Evolutionary conservation across 1,140 invertebrate genomes (phyloP).

Genomic region (Drosophila pachea): DNA sequence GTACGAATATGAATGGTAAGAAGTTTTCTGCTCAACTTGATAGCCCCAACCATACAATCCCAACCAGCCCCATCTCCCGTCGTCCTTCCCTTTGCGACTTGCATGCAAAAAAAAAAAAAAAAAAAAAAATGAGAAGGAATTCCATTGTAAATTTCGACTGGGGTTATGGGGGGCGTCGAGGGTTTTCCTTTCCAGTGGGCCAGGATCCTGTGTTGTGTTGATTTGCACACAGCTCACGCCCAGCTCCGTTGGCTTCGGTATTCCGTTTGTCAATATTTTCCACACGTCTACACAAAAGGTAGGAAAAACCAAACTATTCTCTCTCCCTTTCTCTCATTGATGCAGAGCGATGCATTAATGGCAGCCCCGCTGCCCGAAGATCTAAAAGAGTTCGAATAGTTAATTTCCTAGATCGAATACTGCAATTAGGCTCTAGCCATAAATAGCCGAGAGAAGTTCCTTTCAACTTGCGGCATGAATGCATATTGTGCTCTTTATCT

Average conservation of each 20-base stretch:
- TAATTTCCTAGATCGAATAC: not conserved
- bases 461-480: not conserved
- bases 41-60: conserved; percentile 41
- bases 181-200: not conserved
- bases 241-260: conserved; percentile 33
- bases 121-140: conserved; percentile 14
- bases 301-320: conserved; percentile 34
- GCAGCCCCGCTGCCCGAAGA: not conserved
- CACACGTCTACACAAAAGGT: conserved; percentile 71
- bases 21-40: conserved; percentile 77
- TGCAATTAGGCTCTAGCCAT: not conserved
- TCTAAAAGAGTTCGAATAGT: not conserved
- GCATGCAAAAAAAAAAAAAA: conserved; percentile 49
- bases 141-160: conserved; percentile 57
- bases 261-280: conserved; percentile 64
- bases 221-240: conserved; percentile 68
- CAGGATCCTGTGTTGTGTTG: conserved; percentile 40
- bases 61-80: conserved; percentile 2
- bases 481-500: conserved; percentile 13
- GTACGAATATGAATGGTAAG: conserved; percentile 52
- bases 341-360: conserved; percentile 9
- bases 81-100: conserved; percentile 20
- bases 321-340: conserved; percentile 57
- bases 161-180: conserved; percentile 11
- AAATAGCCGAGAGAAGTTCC: not conserved